Evolutionary conservation across 2,888 invertebrate genomes (phyloP).

Genomic region (Hydrotaea diabolus): DNA sequence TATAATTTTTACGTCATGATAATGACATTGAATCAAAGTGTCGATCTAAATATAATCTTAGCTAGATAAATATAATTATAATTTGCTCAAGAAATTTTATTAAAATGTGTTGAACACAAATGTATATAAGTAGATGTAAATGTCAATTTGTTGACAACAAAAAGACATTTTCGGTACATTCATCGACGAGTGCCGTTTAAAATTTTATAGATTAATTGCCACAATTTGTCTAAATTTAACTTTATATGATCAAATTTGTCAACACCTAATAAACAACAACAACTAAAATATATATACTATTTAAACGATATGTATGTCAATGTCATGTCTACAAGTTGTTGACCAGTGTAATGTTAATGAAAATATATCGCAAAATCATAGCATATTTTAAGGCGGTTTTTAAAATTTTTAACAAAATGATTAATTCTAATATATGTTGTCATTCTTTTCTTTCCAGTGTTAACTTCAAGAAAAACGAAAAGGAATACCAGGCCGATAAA

Average conservation of each 20-base stretch:
- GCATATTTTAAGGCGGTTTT: conserved; percentile 69
- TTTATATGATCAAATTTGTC: conserved; percentile 14
- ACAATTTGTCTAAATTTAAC: neutral
- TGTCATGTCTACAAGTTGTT: neutral
- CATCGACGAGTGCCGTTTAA: too few relatives aligned
- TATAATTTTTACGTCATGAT: too few relatives aligned
- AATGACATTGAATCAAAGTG: too few relatives aligned
- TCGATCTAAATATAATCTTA: too few relatives aligned
- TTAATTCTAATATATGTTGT: neutral
- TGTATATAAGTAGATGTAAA: too few relatives aligned
- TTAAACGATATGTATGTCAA: neutral
- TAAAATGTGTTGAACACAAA: too few relatives aligned
- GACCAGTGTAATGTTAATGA: neutral
- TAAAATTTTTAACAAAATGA: neutral
- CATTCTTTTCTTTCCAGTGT: conserved; percentile 84
- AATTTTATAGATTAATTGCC: too few relatives aligned
- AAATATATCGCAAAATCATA: neutral
- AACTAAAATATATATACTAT: neutral
- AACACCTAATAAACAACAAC: neutral
- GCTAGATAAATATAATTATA: too few relatives aligned
- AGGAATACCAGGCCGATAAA: conserved; percentile 91
- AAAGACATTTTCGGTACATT: too few relatives aligned
- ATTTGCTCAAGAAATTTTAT: too few relatives aligned
- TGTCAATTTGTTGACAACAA: too few relatives aligned
- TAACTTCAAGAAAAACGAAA: conserved; percentile 97